Evolutionary conservation across 2,113 vertebrate genomes (phyloP).

Genomic region (Smithornis capensis): DNA sequence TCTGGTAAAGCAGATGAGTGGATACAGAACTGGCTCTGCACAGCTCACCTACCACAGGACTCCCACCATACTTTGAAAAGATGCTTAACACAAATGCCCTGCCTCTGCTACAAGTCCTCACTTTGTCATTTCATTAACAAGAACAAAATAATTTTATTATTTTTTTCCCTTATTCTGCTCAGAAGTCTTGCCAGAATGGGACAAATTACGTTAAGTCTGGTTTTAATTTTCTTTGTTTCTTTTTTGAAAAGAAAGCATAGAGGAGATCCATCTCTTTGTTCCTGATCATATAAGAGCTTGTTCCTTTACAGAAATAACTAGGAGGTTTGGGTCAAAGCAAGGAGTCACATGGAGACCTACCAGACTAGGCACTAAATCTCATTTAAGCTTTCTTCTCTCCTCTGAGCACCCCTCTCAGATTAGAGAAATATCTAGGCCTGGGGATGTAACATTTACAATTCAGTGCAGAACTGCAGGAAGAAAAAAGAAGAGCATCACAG

Average conservation of each 20-base stretch:
- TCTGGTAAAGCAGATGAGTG: rapidly evolving
- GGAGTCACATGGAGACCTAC: neutral
- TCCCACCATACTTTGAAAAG: neutral
- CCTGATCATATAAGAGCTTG: neutral
- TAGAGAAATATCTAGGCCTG: neutral
- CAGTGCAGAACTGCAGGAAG: neutral
- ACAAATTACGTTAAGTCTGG: neutral
- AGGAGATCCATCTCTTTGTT: neutral
- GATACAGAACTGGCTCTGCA: neutral
- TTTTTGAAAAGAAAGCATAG: neutral
- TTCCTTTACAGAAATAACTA: neutral
- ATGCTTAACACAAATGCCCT: neutral
- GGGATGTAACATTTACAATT: neutral
- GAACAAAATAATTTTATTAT: neutral
- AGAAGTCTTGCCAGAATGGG: neutral
- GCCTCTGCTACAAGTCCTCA: neutral
- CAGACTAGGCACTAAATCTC: neutral
- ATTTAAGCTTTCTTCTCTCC: neutral
- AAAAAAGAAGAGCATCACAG: neutral
- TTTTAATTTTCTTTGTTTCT: neutral
- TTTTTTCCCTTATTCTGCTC: neutral
- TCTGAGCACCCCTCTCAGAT: neutral
- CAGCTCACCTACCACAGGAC: neutral
- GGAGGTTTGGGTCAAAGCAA: neutral
- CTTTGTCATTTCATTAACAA: neutral